These are phyloP conservation scores for Amphiura filiformis DNA, from an alignment of 35 echinoderm and acorn worm species.

Conservation along the genomic window DNA sequence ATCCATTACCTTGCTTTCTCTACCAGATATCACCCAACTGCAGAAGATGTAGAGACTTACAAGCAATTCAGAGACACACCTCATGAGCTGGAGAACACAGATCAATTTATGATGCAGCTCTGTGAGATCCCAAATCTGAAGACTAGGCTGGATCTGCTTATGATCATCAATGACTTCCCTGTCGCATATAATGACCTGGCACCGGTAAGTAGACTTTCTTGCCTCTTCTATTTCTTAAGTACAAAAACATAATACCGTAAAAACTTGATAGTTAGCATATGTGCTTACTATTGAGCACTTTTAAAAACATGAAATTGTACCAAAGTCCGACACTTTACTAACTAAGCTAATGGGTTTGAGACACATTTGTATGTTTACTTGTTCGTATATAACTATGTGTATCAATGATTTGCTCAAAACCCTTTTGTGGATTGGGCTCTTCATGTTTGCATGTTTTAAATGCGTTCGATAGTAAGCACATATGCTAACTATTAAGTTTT, in stretches of 20 bases:
- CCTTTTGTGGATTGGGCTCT: neutral
- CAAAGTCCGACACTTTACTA: too few species aligned
- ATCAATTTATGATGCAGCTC: slow-evolving; percentile 96
- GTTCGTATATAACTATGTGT: too few species aligned
- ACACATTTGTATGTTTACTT: too few species aligned
- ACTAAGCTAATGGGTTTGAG: too few species aligned
- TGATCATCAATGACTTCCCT: slow-evolving; percentile 86
- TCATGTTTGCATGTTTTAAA: too few species aligned
- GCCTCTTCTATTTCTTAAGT: neutral
- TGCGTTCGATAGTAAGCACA: too few species aligned
- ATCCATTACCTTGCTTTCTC: neutral
- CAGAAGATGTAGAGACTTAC: slow-evolving; percentile 94
- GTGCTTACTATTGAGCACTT: too few species aligned
- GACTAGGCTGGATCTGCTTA: slow-evolving; percentile 77
- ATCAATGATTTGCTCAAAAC: neutral
- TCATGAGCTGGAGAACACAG: slow-evolving; percentile 68
- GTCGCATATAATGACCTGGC: slow-evolving; percentile 89
- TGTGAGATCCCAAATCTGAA: slow-evolving; percentile 91
- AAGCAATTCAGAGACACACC: slow-evolving; percentile 71
- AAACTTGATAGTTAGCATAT: too few species aligned
- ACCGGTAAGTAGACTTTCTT: slow-evolving; percentile 56
- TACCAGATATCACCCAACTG: slow-evolving; percentile 85
- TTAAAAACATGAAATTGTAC: too few species aligned
- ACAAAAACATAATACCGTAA: neutral
- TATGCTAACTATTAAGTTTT: too few species aligned